Evolutionary conservation across 2,113 vertebrate species (phyloP), one percentile per base, ranked within the genome.

Genomic region (Equus przewalskii): DNA sequence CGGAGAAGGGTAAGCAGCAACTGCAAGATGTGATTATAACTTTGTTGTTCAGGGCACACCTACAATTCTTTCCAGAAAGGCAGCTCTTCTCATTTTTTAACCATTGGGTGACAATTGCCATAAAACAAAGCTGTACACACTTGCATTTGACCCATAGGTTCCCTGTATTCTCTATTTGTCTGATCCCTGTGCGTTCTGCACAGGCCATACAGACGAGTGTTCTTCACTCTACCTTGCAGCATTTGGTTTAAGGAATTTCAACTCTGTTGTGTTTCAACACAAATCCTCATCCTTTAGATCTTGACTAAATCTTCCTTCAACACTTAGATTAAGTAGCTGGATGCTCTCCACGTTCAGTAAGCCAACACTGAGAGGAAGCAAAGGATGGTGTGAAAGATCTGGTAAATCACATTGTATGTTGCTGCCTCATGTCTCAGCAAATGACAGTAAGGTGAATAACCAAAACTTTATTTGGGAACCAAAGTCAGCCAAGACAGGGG

Each of bases 311-410:
- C 84, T 89, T 28, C 69, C 41, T 73, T 83, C 60, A 46, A 56
- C 4, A 19, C 56, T 24, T 15, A 56, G 22, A 19, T 54, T 56
- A 21, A 51, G 22, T 2, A 24, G 80, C 72, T 51, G 3, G 49
- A n/a, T 7, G 7, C 44, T 36, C 6, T 6, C 1, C 3, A 19
- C 10, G 21, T 4, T 1, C 5, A 0, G n/a, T 12, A 14, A 80
- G 18, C 26, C 0, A 1, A 21, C 3, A 30, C 2, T 0, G 9
- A 67, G 73, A 69, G 26, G 86, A 54, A 64, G 19, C 14, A 36
- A 26, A 33, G 13, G n/a, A 33, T 1, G 72, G 28, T 1, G 3
- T 5, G 58, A 19, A 22, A 44, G 60, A 19, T 3, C 21, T 12
- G 60, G 16, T 18, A 11, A 36, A 24, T 3, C 10, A 4, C 13